Base-by-base conservation (phyloP, 92 coral and sea anemone species). In the Porites evermanni region DNA sequence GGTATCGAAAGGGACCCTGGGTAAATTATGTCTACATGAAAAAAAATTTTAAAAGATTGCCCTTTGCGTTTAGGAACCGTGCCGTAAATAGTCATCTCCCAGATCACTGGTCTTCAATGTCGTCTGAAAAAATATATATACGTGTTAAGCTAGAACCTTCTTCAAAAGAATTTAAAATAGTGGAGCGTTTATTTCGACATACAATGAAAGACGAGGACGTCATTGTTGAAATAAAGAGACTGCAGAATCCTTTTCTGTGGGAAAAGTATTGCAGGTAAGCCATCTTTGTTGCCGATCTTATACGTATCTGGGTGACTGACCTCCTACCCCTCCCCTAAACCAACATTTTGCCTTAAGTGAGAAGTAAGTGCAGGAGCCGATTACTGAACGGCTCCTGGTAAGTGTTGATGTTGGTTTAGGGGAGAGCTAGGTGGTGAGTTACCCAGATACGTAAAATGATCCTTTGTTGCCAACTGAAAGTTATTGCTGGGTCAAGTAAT, bases 161-260 rank as follows among this genome's bases (percentile, higher is more conserved):
- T 21, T 89, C 94, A 6, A 86, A 73, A 24, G 98, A 95, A 64
- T 95, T 84, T 84, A 89, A 89, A 51, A 84, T 82, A 20, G 94
- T 84, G 20, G 92, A 88, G 60, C 23, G 52, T 12, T 59, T 24
- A 72, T 95, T 95, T 79, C 38, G 65, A 60, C 67, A 68, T 12
- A 84, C 93, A 9, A 86, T 93, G 94, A 54, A 68, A 12, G 56
- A 38, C 26, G 52, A 69, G 26, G 82, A 75, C 12, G 77, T 23
- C 16, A 81, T 95, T 23, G 68, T 79, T 24, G 89, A 67, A 67
- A 91, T 95, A 16, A 90, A 93, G 53, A 91, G 96, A 59, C 91
- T 95, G 53, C 95, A 95, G 75, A 95, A 93, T 74, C 84, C 89
- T 53, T 93, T 80, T 75, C 79, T 93, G 78, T 95, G 98, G 98